A percentile compares a stretch with the other conserved stretches of the same genome.
These are phyloP conservation scores for Dascillus cervinus DNA, from an alignment of 2,888 invertebrate genomes.

Conservation along the genomic window DNA sequence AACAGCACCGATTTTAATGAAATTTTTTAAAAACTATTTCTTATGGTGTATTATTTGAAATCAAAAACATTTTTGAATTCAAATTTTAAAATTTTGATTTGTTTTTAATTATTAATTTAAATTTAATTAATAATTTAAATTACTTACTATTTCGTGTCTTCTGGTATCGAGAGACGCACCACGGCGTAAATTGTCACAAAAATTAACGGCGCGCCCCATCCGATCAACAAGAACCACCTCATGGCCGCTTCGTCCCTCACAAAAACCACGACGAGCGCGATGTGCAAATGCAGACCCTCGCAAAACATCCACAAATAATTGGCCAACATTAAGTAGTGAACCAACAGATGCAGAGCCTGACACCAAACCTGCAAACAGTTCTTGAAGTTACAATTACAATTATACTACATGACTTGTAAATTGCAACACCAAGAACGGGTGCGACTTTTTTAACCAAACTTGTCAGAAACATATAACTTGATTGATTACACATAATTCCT, in stretches of 20 bases:
- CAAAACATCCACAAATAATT: slow-evolving; percentile 85
- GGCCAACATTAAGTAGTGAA: slow-evolving; percentile 66
- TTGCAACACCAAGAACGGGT: too few species aligned
- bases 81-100: too few species aligned
- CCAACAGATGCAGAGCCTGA: slow-evolving; percentile 53
- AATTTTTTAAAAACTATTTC: too few species aligned
- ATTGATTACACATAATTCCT: too few species aligned
- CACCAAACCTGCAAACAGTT: slow-evolving; percentile 65
- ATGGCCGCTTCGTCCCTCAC: slow-evolving; percentile 63
- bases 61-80: too few species aligned
- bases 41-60: too few species aligned
- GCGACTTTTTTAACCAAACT: too few species aligned
- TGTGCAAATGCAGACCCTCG: slow-evolving; percentile 68
- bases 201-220: slow-evolving; percentile 58
- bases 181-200: slow-evolving; percentile 44
- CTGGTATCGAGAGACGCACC: slow-evolving; percentile 40
- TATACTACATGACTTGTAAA: too few species aligned
- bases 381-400: too few species aligned
- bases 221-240: slow-evolving; percentile 58
- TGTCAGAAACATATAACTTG: neutral
- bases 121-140: too few species aligned
- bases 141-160: slow-evolving; percentile 52
- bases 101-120: too few species aligned
- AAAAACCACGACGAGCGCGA: slow-evolving; percentile 70
- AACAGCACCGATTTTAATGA: too few species aligned